Evolutionary conservation across 2,888 invertebrate species (phyloP).

Genomic region (Phorcus lineatus): DNA sequence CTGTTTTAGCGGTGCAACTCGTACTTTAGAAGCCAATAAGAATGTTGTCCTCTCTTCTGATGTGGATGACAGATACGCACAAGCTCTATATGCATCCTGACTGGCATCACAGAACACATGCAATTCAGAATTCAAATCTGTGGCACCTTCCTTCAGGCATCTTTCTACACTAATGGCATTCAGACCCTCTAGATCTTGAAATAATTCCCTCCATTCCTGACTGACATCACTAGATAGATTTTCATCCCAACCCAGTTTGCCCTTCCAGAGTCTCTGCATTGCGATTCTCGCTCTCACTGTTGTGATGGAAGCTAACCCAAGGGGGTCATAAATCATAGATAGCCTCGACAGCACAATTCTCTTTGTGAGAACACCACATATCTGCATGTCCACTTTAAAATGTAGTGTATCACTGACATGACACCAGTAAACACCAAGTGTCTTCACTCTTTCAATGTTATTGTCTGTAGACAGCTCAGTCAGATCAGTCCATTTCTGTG

Average conservation of each 20-base stretch:
- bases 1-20: conserved; percentile 20
- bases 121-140: background rate
- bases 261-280: conserved; percentile 21
- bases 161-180: background rate
- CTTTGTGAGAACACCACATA: background rate
- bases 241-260: conserved; percentile 20
- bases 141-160: background rate
- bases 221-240: background rate
- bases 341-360: background rate
- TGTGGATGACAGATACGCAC: background rate
- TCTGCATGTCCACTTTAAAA: background rate
- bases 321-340: conserved; percentile 7
- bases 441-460: background rate
- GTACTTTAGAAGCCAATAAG: conserved; percentile 2
- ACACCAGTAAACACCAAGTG: conserved; percentile 6
- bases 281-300: conserved; percentile 16
- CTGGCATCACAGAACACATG: conserved; percentile 19
- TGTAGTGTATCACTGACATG: background rate
- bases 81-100: background rate
- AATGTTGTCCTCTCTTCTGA: background rate
- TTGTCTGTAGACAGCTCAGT: too few species aligned
- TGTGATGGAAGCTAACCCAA: background rate
- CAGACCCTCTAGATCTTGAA: conserved; percentile 10
- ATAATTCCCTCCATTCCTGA: background rate
- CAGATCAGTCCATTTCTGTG: background rate